Evolutionary conservation across 2,113 vertebrate genomes (phyloP).

Genomic region (Rhinogobius similis): DNA sequence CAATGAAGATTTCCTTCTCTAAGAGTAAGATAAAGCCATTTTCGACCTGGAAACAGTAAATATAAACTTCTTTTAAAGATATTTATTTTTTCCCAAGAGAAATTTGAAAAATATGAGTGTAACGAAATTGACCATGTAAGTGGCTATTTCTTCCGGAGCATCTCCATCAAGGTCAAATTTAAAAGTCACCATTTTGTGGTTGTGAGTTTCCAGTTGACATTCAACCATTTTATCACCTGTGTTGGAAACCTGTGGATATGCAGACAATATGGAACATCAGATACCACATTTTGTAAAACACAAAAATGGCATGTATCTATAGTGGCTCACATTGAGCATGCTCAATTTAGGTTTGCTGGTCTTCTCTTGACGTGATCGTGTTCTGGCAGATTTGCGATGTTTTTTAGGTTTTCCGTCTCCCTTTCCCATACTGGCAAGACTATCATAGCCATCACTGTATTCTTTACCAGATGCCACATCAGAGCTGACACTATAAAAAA

Average conservation of each 20-base stretch:
- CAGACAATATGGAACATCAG: neutral
- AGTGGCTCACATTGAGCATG: conserved; percentile 85
- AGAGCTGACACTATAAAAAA: conserved; percentile 76
- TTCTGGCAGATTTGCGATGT: conserved; percentile 88
- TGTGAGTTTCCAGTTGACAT: conserved; percentile 97
- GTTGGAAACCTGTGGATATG: conserved; percentile 85
- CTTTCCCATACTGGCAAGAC: conserved; percentile 80
- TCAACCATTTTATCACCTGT: conserved; percentile 99
- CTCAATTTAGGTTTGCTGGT: conserved; percentile 92
- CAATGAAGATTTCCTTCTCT: conserved; percentile 96
- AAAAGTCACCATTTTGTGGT: conserved; percentile 99
- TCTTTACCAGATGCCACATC: conserved; percentile 91
- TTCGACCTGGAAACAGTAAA: conserved; percentile 82
- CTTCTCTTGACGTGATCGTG: conserved; percentile 92
- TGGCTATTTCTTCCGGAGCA: conserved; percentile 94
- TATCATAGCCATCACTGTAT: conserved; percentile 91
- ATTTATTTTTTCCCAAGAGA: neutral
- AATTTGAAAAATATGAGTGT: neutral
- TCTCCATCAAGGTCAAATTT: conserved; percentile 99
- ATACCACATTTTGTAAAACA: conserved; percentile 7
- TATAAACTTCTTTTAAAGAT: conserved; percentile 1
- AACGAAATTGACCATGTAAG: conserved; percentile 87
- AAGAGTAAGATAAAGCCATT: conserved; percentile 93
- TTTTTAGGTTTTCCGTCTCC: conserved; percentile 89
- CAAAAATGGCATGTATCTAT: neutral